phyloP scores from a whole-genome alignment of 2,797 vertebrate genomes.

The Babyrousa celebensis region DNA sequence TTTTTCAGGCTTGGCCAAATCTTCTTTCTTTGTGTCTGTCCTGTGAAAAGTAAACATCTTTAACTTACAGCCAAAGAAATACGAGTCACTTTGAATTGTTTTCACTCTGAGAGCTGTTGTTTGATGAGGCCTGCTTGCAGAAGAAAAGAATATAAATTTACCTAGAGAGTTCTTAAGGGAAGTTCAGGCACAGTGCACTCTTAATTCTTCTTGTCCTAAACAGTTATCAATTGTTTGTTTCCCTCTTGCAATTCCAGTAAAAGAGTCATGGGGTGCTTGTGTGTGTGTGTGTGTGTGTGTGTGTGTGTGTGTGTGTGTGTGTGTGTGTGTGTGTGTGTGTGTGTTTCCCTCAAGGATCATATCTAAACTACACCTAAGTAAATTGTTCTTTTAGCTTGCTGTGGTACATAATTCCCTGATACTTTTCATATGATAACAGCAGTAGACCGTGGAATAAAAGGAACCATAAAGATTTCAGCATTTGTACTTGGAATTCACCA shows the following conservation, averaged over 20 bases:
- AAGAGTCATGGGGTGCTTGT: not conserved
- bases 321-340: too few relatives aligned
- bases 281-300: too few relatives aligned
- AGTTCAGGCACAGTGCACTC: conserved; percentile 16
- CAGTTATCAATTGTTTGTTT: conserved; percentile 17
- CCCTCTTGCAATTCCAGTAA: not conserved
- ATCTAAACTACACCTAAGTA: not conserved
- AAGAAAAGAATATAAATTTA: conserved; percentile 17
- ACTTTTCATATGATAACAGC: not conserved
- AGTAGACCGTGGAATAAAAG: not conserved
- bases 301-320: too few relatives aligned
- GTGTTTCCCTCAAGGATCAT: not conserved
- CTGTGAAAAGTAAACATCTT: conserved; percentile 77
- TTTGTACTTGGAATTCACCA: not conserved
- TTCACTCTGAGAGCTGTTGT: conserved; percentile 53
- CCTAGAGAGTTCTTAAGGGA: conserved; percentile 26
- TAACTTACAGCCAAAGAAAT: conserved; percentile 26
- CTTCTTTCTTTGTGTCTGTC: conserved; percentile 70
- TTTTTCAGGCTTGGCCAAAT: conserved; percentile 55
- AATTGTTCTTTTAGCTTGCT: not conserved
- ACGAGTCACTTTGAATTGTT: conserved; percentile 38
- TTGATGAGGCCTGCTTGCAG: conserved; percentile 13
- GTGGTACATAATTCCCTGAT: not conserved
- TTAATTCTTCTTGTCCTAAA: conserved; percentile 49
- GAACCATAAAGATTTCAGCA: not conserved